These are phyloP conservation scores for Pseudocheirus occidentalis DNA, from an alignment of 2,797 vertebrate genomes.

Conservation along the genomic window DNA sequence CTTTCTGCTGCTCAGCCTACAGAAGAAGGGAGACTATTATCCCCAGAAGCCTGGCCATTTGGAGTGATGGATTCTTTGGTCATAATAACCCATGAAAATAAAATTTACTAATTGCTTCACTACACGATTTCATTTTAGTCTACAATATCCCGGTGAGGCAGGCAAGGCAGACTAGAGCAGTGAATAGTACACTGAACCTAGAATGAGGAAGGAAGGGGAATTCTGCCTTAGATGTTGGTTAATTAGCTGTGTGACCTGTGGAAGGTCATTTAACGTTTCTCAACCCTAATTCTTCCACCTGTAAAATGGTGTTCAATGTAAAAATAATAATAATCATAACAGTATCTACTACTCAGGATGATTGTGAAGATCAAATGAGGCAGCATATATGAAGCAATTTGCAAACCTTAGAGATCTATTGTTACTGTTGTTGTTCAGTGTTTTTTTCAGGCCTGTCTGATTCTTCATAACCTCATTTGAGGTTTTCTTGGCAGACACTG, in stretches of 20 bases:
- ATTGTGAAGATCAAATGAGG: not conserved
- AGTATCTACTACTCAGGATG: not conserved
- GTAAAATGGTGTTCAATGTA: not conserved
- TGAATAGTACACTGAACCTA: not conserved
- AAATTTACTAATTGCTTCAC: not conserved
- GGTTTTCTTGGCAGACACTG: not conserved
- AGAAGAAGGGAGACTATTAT: not conserved
- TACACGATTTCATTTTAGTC: not conserved
- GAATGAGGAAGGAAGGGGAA: not conserved
- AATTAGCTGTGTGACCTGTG: not conserved
- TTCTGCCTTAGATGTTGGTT: not conserved
- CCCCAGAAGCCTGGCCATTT: not conserved
- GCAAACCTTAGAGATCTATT: not conserved
- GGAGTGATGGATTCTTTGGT: not conserved
- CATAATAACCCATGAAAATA: not conserved
- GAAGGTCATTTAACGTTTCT: not conserved
- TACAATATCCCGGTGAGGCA: not conserved
- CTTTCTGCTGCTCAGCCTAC: not conserved
- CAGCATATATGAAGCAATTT: not conserved
- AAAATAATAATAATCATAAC: too few species aligned
- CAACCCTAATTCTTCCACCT: not conserved
- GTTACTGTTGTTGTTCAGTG: not conserved
- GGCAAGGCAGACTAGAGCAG: not conserved
- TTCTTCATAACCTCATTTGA: not conserved
- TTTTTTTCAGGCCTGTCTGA: too few species aligned